These are phyloP conservation scores for Oncopeltus fasciatus DNA, from an alignment of 1,140 invertebrate species.

Conservation along the genomic window DNA sequence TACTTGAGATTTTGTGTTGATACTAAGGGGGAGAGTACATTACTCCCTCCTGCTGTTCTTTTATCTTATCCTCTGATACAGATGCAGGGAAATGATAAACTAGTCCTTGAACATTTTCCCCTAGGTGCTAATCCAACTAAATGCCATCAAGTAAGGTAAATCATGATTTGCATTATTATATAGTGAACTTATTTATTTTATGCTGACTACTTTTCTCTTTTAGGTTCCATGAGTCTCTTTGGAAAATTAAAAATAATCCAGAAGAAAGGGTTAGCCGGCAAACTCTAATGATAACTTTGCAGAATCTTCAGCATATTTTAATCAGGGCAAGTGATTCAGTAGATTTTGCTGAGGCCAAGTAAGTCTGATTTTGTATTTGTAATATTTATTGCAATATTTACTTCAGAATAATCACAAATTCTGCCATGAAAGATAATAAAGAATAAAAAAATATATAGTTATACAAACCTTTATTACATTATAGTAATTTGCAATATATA, in stretches of 20 bases:
- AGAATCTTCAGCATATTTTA: constrained; percentile 67
- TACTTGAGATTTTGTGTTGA: constrained; percentile 63
- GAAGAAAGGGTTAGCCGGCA: constrained; percentile 47
- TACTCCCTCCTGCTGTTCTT: constrained; percentile 41
- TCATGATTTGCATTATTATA: not conserved
- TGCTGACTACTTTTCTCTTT: not conserved
- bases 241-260: constrained; percentile 46
- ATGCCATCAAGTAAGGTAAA: constrained; percentile 45
- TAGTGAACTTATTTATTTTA: not conserved
- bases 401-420: too few species aligned
- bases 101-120: constrained; percentile 63
- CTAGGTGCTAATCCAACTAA: constrained; percentile 31
- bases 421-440: too few species aligned
- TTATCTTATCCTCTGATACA: constrained; percentile 64
- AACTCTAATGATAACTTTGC: constrained; percentile 76
- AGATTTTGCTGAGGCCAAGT: constrained; percentile 33
- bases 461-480: too few species aligned
- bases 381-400: too few species aligned
- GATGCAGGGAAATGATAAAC: constrained; percentile 59
- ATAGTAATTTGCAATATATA: too few species aligned
- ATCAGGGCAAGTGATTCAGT: constrained; percentile 57
- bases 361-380: too few species aligned
- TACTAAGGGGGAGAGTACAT: constrained; percentile 41
- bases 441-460: too few species aligned
- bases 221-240: constrained; percentile 45